These are phyloP conservation scores for Cataglyphis rosenhaueri DNA, from an alignment of 2,888 invertebrate species.

Conservation along the genomic window DNA sequence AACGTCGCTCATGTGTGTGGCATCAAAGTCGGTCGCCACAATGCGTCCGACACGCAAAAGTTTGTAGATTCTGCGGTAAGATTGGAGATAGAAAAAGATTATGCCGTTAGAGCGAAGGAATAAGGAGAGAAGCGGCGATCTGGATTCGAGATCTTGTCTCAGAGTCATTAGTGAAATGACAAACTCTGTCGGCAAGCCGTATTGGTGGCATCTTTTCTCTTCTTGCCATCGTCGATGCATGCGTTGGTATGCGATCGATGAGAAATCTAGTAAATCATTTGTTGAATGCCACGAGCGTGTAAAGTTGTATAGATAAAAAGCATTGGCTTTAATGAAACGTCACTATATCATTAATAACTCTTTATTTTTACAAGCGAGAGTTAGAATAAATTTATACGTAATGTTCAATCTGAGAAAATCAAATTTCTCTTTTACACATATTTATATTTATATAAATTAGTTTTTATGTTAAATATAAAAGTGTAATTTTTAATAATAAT, in stretches of 20 bases:
- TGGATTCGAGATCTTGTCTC: constrained; percentile 79
- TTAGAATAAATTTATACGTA: not conserved
- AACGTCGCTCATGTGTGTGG: constrained; percentile 5
- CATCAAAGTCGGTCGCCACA: constrained; percentile 66
- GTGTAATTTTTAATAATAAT: not conserved
- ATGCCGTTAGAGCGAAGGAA: constrained; percentile 47
- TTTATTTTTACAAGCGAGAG: not conserved
- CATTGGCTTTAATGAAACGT: constrained; percentile 22
- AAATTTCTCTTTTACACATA: not conserved
- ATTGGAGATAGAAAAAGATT: constrained; percentile 58
- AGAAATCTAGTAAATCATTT: constrained; percentile 33
- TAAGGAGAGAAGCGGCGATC: constrained; percentile 57
- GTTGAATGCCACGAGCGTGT: constrained; percentile 8
- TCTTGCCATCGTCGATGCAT: not conserved
- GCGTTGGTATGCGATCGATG: not conserved
- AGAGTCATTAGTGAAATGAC: constrained; percentile 82
- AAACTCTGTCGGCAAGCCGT: constrained; percentile 72
- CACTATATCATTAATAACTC: constrained; percentile 4
- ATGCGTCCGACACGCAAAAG: constrained; percentile 72
- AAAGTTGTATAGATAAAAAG: constrained; percentile 12
- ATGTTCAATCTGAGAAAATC: not conserved
- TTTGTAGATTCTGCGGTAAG: constrained; percentile 76
- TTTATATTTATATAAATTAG: not conserved
- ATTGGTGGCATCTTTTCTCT: constrained; percentile 21
- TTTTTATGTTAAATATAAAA: not conserved